Percentiles rank a stretch among this genome's conserved stretches.
phyloP scores from a whole-genome alignment of 2,888 invertebrate species.

The Stenotaenia linearis region DNA sequence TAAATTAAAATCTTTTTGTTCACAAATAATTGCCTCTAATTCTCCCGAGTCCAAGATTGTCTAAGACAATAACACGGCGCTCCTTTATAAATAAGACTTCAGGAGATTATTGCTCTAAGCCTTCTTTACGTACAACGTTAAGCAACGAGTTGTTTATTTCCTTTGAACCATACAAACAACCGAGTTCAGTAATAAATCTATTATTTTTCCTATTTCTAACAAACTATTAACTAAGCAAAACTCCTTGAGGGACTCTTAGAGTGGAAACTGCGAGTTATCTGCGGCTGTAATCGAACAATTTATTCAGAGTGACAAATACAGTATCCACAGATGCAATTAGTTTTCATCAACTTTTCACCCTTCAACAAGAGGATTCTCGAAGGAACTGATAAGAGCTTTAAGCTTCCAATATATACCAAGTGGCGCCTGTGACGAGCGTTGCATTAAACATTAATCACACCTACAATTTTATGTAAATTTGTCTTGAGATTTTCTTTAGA shows the following conservation, averaged over 20 bases:
- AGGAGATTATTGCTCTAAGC: neutral
- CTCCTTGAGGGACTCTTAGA: neutral
- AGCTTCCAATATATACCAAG: neutral
- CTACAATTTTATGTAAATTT: neutral
- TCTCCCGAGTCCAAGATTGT: neutral
- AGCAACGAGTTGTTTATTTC: neutral
- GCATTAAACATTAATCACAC: neutral
- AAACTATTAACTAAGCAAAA: neutral
- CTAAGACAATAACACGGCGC: neutral
- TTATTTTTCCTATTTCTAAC: neutral
- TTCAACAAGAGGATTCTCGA: neutral
- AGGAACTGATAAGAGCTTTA: conserved; percentile 5
- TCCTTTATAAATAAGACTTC: neutral
- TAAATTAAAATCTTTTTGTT: neutral
- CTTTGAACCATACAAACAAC: neutral
- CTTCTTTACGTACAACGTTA: too few species aligned
- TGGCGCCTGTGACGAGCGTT: neutral
- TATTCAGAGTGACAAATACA: neutral
- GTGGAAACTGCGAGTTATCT: neutral
- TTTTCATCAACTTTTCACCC: conserved; percentile 17
- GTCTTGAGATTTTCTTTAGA: neutral
- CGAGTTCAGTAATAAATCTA: neutral
- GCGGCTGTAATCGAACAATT: neutral
- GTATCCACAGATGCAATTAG: neutral
- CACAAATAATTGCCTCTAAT: neutral